Evolutionary conservation across 1,140 invertebrate species (phyloP), one percentile per base, ranked within the genome.

Genomic region (Brachionus calyciflorus): DNA sequence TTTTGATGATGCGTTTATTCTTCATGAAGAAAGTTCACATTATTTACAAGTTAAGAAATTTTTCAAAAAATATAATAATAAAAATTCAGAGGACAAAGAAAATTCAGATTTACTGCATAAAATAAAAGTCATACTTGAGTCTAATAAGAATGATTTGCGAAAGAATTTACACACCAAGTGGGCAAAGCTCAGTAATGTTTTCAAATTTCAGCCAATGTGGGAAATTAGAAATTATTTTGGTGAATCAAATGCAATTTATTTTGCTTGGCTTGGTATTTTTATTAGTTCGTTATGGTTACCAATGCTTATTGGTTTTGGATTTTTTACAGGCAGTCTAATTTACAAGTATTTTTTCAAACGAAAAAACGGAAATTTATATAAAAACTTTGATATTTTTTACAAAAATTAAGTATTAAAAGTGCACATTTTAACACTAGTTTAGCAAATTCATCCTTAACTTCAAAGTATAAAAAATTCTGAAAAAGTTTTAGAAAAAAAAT

Each of bases 241-340:
- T 5, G 87, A 88, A 75, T 88, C 88, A 84, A 94, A 96, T 14
- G 94, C 90, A 0, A 87, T 98, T 0, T 99, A 98, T 82, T 98
- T 98, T 84, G 95, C 94, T 24, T 98, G 95, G 95, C 84, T 98
- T 19, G 94, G 93, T 5, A 24, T n/a, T 33, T 57, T 57, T 86
- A 98, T 95, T 85, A 98, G 98, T 83, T 98, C 95, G 0, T 90
- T 91, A 79, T 92, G 94, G 89, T 85, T 99, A 6, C 85, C 85
- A 0, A 82, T 81, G 28, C 5, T 85, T 0, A 80, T 86, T 78
- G 85, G 85, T n/a, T 21, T 86, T 6, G 78, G 51, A 24, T 80
- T 85, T n/a, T 86, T 86, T 78, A 70, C 21, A 3, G 17, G 3
- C 3, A 17, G 53, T 7, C 41, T 80, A 0, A 48, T 37, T 3